Evolutionary conservation across 2,113 vertebrate species (phyloP).

Genomic region (Phocoena sinus): DNA sequence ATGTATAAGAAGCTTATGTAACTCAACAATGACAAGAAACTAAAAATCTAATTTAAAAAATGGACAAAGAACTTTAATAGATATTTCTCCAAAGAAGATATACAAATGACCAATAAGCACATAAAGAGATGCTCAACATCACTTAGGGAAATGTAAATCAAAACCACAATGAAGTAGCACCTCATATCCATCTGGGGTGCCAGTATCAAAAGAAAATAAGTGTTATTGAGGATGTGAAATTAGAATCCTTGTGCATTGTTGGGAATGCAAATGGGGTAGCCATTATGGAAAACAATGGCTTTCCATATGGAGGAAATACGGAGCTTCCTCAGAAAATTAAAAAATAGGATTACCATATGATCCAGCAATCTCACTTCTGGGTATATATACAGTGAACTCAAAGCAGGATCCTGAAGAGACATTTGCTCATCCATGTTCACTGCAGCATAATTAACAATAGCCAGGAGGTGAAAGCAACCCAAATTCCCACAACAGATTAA

Average conservation of each 20-base stretch:
- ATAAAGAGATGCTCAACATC: neutral
- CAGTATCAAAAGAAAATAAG: neutral
- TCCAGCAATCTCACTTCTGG: neutral
- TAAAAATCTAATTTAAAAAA: neutral
- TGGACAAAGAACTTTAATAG: neutral
- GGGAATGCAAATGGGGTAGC: neutral
- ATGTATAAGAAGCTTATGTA: neutral
- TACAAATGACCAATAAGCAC: neutral
- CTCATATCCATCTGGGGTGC: neutral
- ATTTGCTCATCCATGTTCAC: neutral
- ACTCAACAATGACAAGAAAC: neutral
- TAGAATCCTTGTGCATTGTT: neutral
- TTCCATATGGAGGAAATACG: neutral
- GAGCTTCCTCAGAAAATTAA: neutral
- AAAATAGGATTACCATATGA: neutral
- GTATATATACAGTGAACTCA: neutral
- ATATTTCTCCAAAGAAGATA: neutral
- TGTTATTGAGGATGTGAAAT: neutral
- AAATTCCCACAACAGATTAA: neutral
- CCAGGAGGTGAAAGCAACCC: neutral
- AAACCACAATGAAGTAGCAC: neutral
- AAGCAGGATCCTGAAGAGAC: neutral
- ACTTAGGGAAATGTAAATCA: neutral
- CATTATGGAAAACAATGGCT: neutral
- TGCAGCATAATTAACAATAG: neutral